phyloP scores from a whole-genome alignment of 2,797 vertebrate species.

The Acomys russatus region DNA sequence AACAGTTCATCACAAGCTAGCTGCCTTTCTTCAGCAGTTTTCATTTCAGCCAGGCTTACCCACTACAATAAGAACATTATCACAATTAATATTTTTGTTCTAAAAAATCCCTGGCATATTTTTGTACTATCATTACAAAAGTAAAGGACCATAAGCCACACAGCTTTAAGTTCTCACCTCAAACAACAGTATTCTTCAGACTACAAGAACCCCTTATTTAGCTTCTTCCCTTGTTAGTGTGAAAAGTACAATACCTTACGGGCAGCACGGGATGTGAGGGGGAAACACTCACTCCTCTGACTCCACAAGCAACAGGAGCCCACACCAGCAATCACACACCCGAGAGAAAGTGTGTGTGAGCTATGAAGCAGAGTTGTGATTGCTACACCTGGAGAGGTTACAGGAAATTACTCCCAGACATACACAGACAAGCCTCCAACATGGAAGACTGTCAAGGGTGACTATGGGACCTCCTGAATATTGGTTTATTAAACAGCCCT shows the following conservation, averaged over 20 bases:
- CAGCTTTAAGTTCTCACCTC: background rate
- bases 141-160: background rate
- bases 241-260: background rate
- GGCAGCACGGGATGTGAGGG: no score
- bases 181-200: background rate
- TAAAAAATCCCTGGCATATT: slow-evolving; percentile 31
- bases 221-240: background rate
- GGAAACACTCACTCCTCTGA: background rate
- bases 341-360: accelerated
- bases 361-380: background rate
- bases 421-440: background rate
- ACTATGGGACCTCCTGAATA: background rate
- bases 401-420: background rate
- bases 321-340: background rate
- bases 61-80: slow-evolving; percentile 89
- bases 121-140: background rate
- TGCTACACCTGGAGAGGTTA: background rate
- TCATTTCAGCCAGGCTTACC: slow-evolving; percentile 91
- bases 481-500: background rate
- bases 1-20: slow-evolving; percentile 93
- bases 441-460: background rate
- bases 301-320: background rate
- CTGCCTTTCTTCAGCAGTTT: slow-evolving; percentile 89
- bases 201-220: background rate
- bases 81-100: background rate